Percentiles rank a stretch among this genome's conserved stretches.
Evolutionary conservation across 1,140 invertebrate species (phyloP).

Genomic region (Sipha flava): DNA sequence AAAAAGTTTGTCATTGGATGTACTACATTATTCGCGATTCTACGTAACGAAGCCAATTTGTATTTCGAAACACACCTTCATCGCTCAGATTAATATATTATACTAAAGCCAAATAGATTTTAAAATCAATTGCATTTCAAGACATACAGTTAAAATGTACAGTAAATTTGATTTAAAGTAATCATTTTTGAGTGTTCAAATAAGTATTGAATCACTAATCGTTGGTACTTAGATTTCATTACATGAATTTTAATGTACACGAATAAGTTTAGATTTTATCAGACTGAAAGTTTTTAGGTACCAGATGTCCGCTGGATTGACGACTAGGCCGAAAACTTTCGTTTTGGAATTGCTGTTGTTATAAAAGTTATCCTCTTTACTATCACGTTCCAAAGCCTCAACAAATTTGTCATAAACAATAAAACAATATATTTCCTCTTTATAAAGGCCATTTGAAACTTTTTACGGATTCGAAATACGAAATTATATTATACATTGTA

Average conservation of each 20-base stretch:
- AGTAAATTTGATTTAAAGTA: too few relatives aligned
- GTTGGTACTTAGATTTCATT: background rate
- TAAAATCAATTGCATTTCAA: too few relatives aligned
- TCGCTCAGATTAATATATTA: too few relatives aligned
- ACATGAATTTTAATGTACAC: background rate
- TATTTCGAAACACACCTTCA: too few relatives aligned
- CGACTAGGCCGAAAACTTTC: constrained; percentile 7
- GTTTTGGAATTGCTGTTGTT: constrained; percentile 1
- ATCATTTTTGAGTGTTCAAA: background rate
- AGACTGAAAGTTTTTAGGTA: background rate
- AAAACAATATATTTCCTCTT: background rate
- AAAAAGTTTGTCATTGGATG: too few relatives aligned
- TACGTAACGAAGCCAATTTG: too few relatives aligned
- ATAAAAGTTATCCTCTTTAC: background rate
- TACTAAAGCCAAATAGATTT: too few relatives aligned
- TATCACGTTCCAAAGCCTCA: constrained; percentile 4
- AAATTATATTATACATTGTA: too few relatives aligned
- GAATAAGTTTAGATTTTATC: background rate
- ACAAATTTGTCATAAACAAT: background rate
- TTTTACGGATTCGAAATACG: background rate
- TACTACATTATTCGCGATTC: too few relatives aligned
- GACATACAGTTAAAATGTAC: too few relatives aligned
- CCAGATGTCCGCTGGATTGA: constrained; percentile 20
- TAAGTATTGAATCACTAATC: background rate
- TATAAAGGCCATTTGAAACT: constrained; percentile 2